Conservation (phyloP, 2,797 vertebrate genomes). For the Chloroceryle amazona region DNA sequence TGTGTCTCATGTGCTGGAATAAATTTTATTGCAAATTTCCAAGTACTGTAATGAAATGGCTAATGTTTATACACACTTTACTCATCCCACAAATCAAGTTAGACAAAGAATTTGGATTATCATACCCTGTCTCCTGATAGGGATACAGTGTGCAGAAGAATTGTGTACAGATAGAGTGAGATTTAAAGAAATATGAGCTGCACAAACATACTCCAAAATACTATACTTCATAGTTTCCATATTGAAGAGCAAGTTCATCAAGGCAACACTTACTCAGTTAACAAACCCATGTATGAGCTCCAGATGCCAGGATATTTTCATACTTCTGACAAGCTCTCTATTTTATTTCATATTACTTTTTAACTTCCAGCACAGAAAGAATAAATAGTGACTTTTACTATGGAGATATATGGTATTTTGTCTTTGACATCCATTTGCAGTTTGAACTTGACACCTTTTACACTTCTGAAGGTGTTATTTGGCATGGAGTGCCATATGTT, state of each 20-base stretch:
- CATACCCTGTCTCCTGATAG: not conserved
- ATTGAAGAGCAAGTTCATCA: not conserved
- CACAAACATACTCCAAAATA: not conserved
- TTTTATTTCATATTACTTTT: not conserved
- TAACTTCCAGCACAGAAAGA: not conserved
- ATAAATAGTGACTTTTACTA: not conserved
- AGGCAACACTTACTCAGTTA: not conserved
- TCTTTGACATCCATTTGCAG: not conserved
- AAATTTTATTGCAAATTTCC: constrained; percentile 24
- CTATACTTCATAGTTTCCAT: not conserved
- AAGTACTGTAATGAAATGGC: not conserved
- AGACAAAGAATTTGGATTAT: constrained; percentile 4
- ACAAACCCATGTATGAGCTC: not conserved
- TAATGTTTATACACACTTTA: not conserved
- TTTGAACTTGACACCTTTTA: constrained; percentile 22
- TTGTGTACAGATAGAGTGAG: not conserved
- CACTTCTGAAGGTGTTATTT: not conserved
- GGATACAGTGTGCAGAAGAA: not conserved
- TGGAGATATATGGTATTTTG: not conserved
- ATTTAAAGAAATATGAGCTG: not conserved
- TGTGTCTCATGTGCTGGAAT: constrained; percentile 33
- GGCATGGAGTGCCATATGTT: not conserved
- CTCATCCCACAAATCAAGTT: not conserved
- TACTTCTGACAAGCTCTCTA: not conserved
- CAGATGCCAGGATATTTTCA: not conserved